phyloP scores from a whole-genome alignment of 2,797 vertebrate species.

The Danio aesculapii region DNA sequence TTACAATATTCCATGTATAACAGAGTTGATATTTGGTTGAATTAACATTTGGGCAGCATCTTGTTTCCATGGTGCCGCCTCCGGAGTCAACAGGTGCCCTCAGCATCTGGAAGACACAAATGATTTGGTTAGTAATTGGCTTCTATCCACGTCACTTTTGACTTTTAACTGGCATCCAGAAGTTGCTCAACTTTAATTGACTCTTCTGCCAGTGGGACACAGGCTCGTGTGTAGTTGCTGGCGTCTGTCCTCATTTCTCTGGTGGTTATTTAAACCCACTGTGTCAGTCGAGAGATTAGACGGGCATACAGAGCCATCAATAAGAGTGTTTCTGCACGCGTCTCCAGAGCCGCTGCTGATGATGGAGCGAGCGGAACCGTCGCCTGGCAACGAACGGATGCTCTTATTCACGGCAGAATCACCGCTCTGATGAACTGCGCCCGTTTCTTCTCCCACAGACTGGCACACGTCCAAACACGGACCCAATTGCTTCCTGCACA shows the following conservation, averaged over 20 bases:
- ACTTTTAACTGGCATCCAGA: constrained; percentile 27
- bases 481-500: constrained; percentile 56
- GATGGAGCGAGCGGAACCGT: constrained; percentile 71
- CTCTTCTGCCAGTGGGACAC: constrained; percentile 37
- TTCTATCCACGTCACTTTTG: constrained; percentile 55
- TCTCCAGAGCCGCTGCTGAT: constrained; percentile 49
- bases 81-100: too few species aligned
- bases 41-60: too few species aligned
- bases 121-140: constrained; percentile 64
- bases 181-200: constrained; percentile 46
- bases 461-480: constrained; percentile 4
- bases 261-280: constrained; percentile 66
- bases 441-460: constrained; percentile 19
- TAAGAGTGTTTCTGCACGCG: constrained; percentile 55
- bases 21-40: too few species aligned
- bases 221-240: neutral
- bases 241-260: constrained; percentile 64
- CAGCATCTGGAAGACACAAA: constrained; percentile 40
- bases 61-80: too few species aligned
- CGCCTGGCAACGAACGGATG: constrained; percentile 62
- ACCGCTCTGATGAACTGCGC: constrained; percentile 22
- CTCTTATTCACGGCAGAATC: constrained; percentile 37
- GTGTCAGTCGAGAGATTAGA: constrained; percentile 68
- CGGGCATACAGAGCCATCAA: constrained; percentile 69
- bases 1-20: too few species aligned